Base-by-base conservation (phyloP, 2,797 vertebrate species). In the Rousettus madagascariensis region DNA sequence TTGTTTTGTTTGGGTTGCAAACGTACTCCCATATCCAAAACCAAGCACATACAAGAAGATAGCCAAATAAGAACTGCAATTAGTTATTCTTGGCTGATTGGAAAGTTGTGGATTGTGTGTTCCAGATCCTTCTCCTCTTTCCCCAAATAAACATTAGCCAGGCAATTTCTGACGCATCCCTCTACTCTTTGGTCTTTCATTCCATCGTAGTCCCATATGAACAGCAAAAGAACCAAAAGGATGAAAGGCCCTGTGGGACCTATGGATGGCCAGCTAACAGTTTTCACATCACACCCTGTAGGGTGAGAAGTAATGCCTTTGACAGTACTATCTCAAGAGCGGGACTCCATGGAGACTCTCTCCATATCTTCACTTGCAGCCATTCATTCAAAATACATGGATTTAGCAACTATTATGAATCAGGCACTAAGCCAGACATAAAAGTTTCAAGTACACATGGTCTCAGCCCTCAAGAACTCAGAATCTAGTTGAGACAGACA, bases 371-470 rank as follows among this genome's bases (percentile, higher is more conserved):
- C 5, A 2, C 38, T 26, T 71, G 63, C 9, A 19, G 53, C 77
- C 82, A 16, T 49, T 20, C 38, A 46, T 36, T 88, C 88, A 59
- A 68, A 92, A 66, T 41, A 65, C 30, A 8, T 10, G 4, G 61
- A 92, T 38, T 72, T 6, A 12, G 26, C 66, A 72, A 46, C 41
- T 28, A 6, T 57, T 51, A 80, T 33, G 68, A 90, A 88, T 69
- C 57, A 86, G 57, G 57, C 43, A 30, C 61, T 43, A 79, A 87
- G 57, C 69, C 83, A 92, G 72, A 92, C 82, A 69, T 8, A 55
- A 68, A 80, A 28, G 20, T 78, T 78, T 94, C 59, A 90, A 79
- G 49, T 65, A 80, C 86, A 88, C 86, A 78, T 55, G 38, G 89
- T 41, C 41, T 94, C 41, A 41, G 26, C 30, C 30, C 41, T 91